Percentiles rank a stretch among this genome's conserved stretches.
Conservation (phyloP, 2,113 vertebrate genomes). For the Ictalurus furcatus region DNA sequence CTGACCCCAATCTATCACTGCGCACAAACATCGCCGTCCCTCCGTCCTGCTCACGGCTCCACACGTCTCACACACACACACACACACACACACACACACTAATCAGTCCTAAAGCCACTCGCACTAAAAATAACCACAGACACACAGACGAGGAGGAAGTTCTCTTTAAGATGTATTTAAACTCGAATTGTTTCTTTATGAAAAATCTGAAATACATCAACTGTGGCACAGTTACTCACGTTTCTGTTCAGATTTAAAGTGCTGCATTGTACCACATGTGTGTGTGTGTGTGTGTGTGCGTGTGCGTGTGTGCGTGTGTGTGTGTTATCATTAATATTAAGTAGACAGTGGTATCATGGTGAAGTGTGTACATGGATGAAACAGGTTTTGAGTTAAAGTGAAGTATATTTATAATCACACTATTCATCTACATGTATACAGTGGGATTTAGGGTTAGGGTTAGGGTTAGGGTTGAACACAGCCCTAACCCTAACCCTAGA, state of each 20-base stretch:
- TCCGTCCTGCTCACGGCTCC: slow-evolving; percentile 49
- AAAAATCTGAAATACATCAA: neutral
- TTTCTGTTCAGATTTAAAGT: neutral
- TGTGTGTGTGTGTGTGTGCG: neutral
- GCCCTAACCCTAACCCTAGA: too few species aligned
- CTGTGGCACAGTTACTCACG: neutral
- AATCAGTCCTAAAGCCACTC: neutral
- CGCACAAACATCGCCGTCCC: slow-evolving; percentile 61
- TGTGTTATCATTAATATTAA: neutral
- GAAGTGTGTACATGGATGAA: neutral
- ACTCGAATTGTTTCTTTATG: neutral
- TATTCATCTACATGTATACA: too few species aligned
- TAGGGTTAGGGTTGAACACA: too few species aligned
- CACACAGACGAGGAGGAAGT: neutral
- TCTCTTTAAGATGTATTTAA: neutral
- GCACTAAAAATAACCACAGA: slow-evolving; percentile 20
- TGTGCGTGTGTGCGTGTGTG: neutral
- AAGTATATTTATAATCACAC: too few species aligned
- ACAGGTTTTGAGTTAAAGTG: neutral
- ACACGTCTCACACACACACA: slow-evolving; percentile 13
- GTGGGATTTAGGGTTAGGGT: too few species aligned
- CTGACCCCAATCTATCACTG: slow-evolving; percentile 75
- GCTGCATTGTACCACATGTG: neutral
- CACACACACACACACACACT: neutral
- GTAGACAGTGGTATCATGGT: neutral